Percentiles rank a stretch among this genome's conserved stretches.
These are phyloP conservation scores for Chesias legatella DNA, from an alignment of 2,888 invertebrate genomes.

Conservation along the genomic window DNA sequence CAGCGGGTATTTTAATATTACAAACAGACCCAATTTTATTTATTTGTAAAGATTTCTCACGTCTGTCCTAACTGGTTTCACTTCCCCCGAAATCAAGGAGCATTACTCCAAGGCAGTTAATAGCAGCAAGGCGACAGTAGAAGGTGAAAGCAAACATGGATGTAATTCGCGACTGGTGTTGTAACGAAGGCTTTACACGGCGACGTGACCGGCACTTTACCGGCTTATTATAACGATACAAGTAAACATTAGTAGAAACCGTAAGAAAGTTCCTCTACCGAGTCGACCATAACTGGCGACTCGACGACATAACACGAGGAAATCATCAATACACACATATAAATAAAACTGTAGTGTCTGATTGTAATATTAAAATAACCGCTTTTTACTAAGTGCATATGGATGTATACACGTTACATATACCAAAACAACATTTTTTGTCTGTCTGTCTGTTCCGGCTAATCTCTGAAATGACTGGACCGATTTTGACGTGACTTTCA, in stretches of 20 bases:
- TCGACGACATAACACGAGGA: constrained; percentile 7
- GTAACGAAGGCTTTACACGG: constrained; percentile 43
- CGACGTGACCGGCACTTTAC: constrained; percentile 13
- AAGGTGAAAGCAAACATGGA: constrained; percentile 56
- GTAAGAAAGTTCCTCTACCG: constrained; percentile 41
- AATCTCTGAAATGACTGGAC: too few species aligned
- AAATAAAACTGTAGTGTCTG: too few species aligned
- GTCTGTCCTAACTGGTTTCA: constrained; percentile 22
- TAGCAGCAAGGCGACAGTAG: constrained; percentile 39
- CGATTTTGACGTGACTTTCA: too few species aligned
- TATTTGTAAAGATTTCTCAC: too few species aligned
- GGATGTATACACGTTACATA: too few species aligned
- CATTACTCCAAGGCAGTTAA: constrained; percentile 39
- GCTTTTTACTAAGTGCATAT: too few species aligned
- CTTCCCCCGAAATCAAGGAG: constrained; percentile 27
- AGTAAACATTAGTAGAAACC: constrained; percentile 57
- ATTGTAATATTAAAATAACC: too few species aligned
- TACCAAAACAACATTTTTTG: too few species aligned
- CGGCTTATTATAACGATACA: constrained; percentile 42
- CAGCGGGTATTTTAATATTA: too few species aligned
- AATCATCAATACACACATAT: too few species aligned
- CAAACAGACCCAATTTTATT: too few species aligned
- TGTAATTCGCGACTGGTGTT: constrained; percentile 43
- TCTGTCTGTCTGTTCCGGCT: too few species aligned
- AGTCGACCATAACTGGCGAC: constrained; percentile 15